Base-by-base conservation (phyloP, 2,797 vertebrate species). In the Pseudotriccus pelzelni region DNA sequence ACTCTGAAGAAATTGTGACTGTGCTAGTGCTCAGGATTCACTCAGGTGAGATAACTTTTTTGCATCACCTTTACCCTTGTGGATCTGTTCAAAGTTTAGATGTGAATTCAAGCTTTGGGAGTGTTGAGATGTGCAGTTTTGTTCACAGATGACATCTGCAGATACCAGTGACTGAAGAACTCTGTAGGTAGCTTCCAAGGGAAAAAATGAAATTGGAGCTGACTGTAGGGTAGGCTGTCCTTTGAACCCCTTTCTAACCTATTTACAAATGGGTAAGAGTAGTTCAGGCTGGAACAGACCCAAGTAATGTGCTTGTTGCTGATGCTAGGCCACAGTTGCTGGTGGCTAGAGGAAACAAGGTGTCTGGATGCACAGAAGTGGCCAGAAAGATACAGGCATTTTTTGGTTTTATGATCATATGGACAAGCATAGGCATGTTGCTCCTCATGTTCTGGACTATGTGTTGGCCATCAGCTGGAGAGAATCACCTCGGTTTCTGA, bases 391-490 rank as follows among this genome's bases (percentile, higher is more conserved):
- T 7, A 6, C 5, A 74, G 6, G 9, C 2, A 41, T 5, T 25
- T 63, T 75, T 14, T 34, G 21, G 10, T 17, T 58, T 74, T 69
- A 36, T 14, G 8, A 10, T 30, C 14, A 10, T 28, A 47, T 9
- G n/a, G 39, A 73, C 16, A 75, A 88, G 8, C 0, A 2, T 7
- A 58, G n/a, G 5, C 34, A 41, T 2, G 2, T 18, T 68, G 3
- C 1, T 60, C 12, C 9, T 84, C 11, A 1, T 50, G 20, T 46
- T 93, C 39, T 44, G 60, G 32, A n/a, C 7, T 70, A 5, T 4
- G 8, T 44, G n/a, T 32, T 60, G 8, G 19, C 25, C 19, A 37
- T 56, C 16, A 44, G 15, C 20, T 73, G 36, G 16, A 83, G 27
- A 10, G 17, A 83, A 56, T 25, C 9, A 28, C 24, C 30, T 49